Percentiles rank a stretch among this genome's conserved stretches.
Conservation (phyloP, 92 coral and sea anemone species). For the Chrysogorgia sp. region DNA sequence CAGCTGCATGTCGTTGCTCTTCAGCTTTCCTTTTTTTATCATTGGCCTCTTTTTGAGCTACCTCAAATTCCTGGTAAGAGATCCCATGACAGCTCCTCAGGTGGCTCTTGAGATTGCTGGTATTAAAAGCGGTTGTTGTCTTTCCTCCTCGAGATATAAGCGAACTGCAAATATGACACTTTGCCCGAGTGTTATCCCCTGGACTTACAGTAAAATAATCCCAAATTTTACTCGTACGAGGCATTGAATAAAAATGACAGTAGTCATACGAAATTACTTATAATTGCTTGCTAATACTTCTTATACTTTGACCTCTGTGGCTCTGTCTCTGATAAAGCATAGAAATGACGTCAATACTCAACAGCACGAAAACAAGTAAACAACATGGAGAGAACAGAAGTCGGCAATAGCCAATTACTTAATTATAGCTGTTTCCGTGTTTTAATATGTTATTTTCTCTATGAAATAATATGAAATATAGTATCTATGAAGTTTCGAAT, state of each 20-base stretch:
- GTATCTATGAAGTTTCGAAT: too few relatives aligned
- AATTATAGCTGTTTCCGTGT: too few relatives aligned
- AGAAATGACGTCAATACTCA: too few relatives aligned
- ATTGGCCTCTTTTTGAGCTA: background rate
- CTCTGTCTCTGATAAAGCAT: too few relatives aligned
- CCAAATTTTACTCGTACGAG: conserved; percentile 9
- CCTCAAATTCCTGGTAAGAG: background rate
- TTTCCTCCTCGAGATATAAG: conserved; percentile 15
- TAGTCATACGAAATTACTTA: too few relatives aligned
- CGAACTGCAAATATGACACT: conserved; percentile 3
- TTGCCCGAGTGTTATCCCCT: background rate
- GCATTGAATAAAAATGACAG: conserved; percentile 2
- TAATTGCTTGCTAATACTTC: too few relatives aligned
- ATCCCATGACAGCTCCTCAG: background rate
- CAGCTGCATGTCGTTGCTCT: conserved; percentile 5
- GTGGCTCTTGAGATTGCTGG: conserved; percentile 8
- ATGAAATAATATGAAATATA: too few relatives aligned
- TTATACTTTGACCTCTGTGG: too few relatives aligned
- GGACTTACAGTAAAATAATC: conserved; percentile 3
- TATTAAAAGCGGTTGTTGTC: background rate
- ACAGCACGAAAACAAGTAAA: too few relatives aligned
- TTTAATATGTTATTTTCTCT: too few relatives aligned
- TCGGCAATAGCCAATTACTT: too few relatives aligned
- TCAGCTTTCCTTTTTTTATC: conserved; percentile 4
- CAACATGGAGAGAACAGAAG: too few relatives aligned